Base-by-base conservation (phyloP, 2,888 invertebrate genomes). In the Platycheirus albimanus region DNA sequence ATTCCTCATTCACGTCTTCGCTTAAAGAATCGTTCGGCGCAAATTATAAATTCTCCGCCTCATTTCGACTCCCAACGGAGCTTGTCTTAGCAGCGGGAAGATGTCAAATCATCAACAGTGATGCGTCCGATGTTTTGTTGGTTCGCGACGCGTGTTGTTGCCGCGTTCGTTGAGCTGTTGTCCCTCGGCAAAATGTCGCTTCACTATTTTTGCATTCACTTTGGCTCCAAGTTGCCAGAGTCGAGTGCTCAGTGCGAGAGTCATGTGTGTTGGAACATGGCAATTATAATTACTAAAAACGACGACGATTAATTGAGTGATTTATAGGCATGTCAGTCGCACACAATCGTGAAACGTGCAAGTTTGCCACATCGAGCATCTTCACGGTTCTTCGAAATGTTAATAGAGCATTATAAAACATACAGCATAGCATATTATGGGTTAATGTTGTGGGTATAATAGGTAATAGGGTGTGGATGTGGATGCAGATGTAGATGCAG, bases 261-360 rank as follows among this genome's bases (percentile, higher is more conserved):
- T 83, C 83, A 58, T 83, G 72, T 83, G 72, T 83, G 83, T 72
- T 74, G 78, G 78, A 72, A 77, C 83, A 77, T 83, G 78, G 83
- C 78, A 83, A 83, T 83, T 83, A 84, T 84, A 85, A 85, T 85
- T 85, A 84, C 84, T 85, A 77, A 78, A 81, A 81, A 79, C 78
- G 84, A 85, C 84, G 81, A 85, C 85, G 85, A 85, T 85, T 85
- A 85, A 85, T 85, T 84, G 81, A 85, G 85, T 85, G 85, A 85
- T 85, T 85, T 85, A 85, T 85, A 85, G 74, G 72, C 56, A 61
- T 72, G 72, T 85, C 81, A 83, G 72, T 51, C 63, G 78, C 83
- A 83, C 77, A 83, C 77, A 81, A 77, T 83, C 72, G 78, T 72
- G 72, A 78, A 67, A 83, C 83, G 72, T 83, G 78, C 75, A 84